A percentile compares a stretch with the other conserved stretches of the same genome.
These are phyloP conservation scores for Allophyes oxyacanthae DNA, from an alignment of 2,888 invertebrate species.

Conservation along the genomic window DNA sequence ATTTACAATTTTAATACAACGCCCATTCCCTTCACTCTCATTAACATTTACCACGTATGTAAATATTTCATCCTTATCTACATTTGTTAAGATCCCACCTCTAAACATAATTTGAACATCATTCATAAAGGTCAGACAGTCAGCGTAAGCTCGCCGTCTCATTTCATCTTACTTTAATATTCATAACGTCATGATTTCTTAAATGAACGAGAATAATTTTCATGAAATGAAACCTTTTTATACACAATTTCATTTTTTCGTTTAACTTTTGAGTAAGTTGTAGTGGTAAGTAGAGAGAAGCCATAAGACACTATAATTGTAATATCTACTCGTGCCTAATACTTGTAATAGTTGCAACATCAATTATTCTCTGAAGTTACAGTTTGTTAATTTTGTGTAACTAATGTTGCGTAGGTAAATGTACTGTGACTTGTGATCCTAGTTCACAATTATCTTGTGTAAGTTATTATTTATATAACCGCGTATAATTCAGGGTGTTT, in stretches of 20 bases:
- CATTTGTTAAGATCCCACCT: not conserved
- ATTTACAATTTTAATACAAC: conserved; percentile 37
- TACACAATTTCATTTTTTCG: too few relatives aligned
- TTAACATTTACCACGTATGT: conserved; percentile 17
- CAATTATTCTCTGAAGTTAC: conserved; percentile 1
- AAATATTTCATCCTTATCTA: not conserved
- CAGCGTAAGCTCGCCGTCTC: conserved; percentile 24
- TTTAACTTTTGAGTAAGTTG: too few relatives aligned
- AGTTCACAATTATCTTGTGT: conserved; percentile 14
- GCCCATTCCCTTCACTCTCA: conserved; percentile 12
- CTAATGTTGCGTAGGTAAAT: conserved; percentile 3
- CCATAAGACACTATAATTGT: too few relatives aligned
- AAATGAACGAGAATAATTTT: conserved; percentile 13
- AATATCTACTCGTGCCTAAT: not conserved
- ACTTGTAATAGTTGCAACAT: not conserved
- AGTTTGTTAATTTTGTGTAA: conserved; percentile 9
- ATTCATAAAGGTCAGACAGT: conserved; percentile 39
- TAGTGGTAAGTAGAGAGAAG: too few relatives aligned
- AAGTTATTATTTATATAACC: conserved; percentile 11
- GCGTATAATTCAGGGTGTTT: conserved; percentile 1
- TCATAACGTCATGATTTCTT: conserved; percentile 23
- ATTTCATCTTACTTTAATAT: conserved; percentile 47
- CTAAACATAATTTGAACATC: conserved; percentile 28
- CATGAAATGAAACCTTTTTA: conserved; percentile 3
- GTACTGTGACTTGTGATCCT: not conserved